Conservation (phyloP, 2,797 vertebrate genomes). For the Myotis daubentonii region DNA sequence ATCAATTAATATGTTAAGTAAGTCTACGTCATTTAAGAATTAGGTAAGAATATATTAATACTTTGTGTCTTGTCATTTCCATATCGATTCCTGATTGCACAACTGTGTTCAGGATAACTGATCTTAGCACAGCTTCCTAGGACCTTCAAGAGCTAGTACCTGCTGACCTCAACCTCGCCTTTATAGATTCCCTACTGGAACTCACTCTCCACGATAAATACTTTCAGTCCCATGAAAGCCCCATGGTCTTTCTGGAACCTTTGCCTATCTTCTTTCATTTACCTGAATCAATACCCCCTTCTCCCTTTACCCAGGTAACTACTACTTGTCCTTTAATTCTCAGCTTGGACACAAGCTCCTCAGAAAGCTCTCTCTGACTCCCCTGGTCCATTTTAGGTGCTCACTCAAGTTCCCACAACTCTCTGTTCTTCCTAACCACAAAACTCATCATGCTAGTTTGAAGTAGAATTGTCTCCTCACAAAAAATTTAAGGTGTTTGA, state of each 20-base stretch:
- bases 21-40: neutral
- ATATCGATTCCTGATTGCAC: neutral
- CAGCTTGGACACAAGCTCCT: neutral
- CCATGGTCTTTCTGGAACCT: neutral
- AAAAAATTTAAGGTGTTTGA: constrained; percentile 8
- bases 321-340: neutral
- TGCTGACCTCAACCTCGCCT: too few species aligned
- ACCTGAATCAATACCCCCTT: neutral
- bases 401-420: neutral
- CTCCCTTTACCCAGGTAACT: neutral
- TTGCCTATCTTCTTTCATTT: neutral
- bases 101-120: neutral
- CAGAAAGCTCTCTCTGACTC: neutral
- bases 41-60: neutral
- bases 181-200: neutral
- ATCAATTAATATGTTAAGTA: neutral
- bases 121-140: neutral
- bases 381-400: neutral
- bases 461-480: constrained; percentile 9
- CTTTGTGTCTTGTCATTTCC: neutral
- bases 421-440: neutral
- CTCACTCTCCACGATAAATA: neutral
- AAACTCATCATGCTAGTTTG: neutral
- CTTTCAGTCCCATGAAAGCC: neutral
- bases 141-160: neutral